Evolutionary conservation across 2,797 vertebrate genomes (phyloP).

Genomic region (Hemitrygon akajei): DNA sequence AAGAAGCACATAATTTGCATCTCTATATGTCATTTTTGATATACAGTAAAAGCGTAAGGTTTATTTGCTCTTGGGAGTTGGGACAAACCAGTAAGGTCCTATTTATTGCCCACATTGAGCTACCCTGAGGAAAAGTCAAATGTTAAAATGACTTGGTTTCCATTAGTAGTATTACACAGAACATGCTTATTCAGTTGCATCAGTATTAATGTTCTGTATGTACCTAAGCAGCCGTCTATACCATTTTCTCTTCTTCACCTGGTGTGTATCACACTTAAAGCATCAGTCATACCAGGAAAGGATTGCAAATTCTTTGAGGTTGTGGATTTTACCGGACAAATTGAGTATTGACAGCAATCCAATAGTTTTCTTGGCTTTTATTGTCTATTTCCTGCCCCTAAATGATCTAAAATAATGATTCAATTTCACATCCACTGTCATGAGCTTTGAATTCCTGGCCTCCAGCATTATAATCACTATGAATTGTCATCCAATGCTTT

Average conservation of each 20-base stretch:
- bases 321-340: not conserved
- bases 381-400: not conserved
- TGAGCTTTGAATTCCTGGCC: not conserved
- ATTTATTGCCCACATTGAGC: not conserved
- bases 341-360: not conserved
- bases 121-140: not conserved
- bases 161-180: not conserved
- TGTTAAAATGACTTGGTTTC: not conserved
- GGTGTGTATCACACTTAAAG: not conserved
- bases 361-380: not conserved
- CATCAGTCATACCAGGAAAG: not conserved
- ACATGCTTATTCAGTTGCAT: not conserved
- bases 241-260: not conserved
- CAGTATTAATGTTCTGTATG: no score
- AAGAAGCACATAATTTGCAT: not conserved
- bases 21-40: not conserved
- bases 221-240: no score
- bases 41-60: not conserved
- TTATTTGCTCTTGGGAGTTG: not conserved
- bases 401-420: not conserved
- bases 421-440: not conserved
- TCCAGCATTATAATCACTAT: not conserved
- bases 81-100: not conserved
- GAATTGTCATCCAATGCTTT: not conserved
- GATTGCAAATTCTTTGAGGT: not conserved